Evolutionary conservation across 2,797 vertebrate genomes (phyloP).

Genomic region (Anas flavirostris): DNA sequence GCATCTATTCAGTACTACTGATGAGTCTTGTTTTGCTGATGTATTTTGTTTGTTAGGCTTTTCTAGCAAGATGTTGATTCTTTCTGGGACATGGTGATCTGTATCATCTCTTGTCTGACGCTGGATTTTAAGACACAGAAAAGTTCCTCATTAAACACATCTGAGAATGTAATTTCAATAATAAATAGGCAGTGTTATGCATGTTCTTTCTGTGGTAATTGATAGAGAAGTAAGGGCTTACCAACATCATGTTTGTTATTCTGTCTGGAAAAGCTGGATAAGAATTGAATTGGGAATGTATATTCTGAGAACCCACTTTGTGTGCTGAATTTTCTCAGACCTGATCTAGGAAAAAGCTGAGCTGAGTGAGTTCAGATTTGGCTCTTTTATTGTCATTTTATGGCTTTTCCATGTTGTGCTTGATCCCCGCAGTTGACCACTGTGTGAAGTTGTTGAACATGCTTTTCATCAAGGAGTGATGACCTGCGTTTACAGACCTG

Average conservation of each 20-base stretch:
- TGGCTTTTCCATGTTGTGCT: background rate
- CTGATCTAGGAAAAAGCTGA: background rate
- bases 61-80: background rate
- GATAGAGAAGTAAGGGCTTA: background rate
- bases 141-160: background rate
- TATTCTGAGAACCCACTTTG: background rate
- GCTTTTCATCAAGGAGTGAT: background rate
- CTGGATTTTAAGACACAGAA: background rate
- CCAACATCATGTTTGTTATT: background rate
- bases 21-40: background rate
- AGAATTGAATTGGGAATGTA: background rate
- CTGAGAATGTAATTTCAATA: background rate
- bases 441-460: background rate
- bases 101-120: background rate
- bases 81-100: background rate
- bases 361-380: background rate
- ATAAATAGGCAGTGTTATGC: background rate
- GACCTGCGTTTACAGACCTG: background rate
- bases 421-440: background rate
- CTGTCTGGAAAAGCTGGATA: background rate
- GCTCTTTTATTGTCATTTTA: background rate
- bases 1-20: background rate
- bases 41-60: background rate
- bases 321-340: background rate
- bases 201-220: background rate